Evolutionary conservation across 2,888 invertebrate species (phyloP), one percentile per base, ranked within the genome.

Genomic region (Geophilus truncorum): DNA sequence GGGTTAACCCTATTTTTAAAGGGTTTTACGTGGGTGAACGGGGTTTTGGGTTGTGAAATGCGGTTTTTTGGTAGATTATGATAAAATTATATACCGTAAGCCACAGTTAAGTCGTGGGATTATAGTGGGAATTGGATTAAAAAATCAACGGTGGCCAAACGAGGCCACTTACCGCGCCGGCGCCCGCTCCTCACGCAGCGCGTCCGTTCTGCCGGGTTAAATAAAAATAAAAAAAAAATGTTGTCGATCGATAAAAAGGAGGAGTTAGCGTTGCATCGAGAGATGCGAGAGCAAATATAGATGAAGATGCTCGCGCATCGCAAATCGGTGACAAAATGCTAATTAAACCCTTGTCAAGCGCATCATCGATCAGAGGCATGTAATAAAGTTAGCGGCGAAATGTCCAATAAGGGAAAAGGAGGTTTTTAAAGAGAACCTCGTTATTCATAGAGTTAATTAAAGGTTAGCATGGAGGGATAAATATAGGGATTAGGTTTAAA

Each of bases 131-230:
- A 10, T 51, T 51, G 15, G 57, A 0, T 21, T n/a, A n/a, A 62
- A 62, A 18, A 57, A 62, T 62, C 9, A 62, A 62, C 10, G 57
- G 57, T 62, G 57, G 57, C 57, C 57, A 5, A 18, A 62, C 18
- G 57, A 62, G 57, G 57, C 57, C 57, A 62, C 57, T 62, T 62
- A 62, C 57, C 57, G 57, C 57, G 57, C 57, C 57, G 57, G 57
- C 57, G 57, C 57, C 57, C 23, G 57, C 57, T 62, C 21, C 57
- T 21, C 57, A 62, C 57, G 21, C 76, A 12, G 30, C 76, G 28
- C 76, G 34, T 76, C 12, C 25, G 18, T 32, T 76, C 10, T 1
- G 34, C 28, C 28, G 15, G 34, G 30, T n/a, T n/a, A n/a, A n/a
- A n/a, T n/a, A n/a, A n/a, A n/a, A n/a, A n/a, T 4, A 9, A 7